Percentiles rank a stretch among this genome's conserved stretches.
phyloP scores from a whole-genome alignment of 64 coral and sea anemone species.

The Stichodactyla mertensii region DNA sequence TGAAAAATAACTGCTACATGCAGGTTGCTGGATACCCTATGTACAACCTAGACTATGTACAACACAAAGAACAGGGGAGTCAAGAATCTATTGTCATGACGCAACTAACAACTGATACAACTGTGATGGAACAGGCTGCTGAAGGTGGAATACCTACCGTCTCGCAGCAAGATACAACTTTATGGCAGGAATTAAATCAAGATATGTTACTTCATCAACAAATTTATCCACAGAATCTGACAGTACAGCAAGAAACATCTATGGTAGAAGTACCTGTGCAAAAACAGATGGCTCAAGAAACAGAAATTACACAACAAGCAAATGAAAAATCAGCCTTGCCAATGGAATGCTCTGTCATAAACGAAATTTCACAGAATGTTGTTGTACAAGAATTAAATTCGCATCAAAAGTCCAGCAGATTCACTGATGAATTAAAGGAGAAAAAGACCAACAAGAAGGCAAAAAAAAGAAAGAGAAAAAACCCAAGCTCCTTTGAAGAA shows the following conservation, averaged over 20 bases:
- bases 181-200: neutral
- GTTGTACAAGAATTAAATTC: neutral
- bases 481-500: neutral
- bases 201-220: neutral
- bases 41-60: constrained; percentile 1
- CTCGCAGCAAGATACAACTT: neutral
- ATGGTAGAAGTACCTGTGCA: neutral
- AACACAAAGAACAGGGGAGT: neutral
- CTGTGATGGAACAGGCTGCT: neutral
- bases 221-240: neutral
- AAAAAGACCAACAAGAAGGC: neutral
- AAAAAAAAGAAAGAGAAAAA: neutral
- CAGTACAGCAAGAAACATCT: neutral
- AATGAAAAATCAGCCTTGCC: neutral
- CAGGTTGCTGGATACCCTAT: constrained; percentile 67
- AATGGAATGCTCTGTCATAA: neutral
- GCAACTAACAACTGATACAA: neutral
- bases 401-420: neutral
- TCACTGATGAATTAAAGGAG: neutral
- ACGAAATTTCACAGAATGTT: neutral
- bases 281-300: neutral
- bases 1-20: constrained; percentile 49
- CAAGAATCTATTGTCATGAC: neutral
- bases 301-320: neutral
- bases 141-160: neutral